Conservation (phyloP, 2,888 invertebrate species). For the Augiades crinisus region DNA sequence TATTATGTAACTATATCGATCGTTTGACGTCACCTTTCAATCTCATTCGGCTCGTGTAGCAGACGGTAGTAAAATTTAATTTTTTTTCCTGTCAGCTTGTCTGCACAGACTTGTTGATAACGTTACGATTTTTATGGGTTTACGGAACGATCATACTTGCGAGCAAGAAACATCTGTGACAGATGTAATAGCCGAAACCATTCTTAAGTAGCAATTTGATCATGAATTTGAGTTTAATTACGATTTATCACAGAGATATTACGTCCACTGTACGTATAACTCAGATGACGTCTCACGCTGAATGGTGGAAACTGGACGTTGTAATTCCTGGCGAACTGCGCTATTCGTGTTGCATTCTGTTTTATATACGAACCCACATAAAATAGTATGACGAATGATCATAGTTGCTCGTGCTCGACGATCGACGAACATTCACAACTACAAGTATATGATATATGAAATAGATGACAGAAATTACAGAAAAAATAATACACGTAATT, state of each 20-base stretch:
- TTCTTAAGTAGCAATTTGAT: conserved; percentile 5
- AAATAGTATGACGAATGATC: too few relatives aligned
- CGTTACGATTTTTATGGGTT: conserved; percentile 25
- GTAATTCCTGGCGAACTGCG: too few relatives aligned
- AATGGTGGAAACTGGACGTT: too few relatives aligned
- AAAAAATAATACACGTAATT: too few relatives aligned
- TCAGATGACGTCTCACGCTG: neutral
- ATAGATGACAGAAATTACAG: too few relatives aligned
- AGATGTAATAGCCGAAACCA: conserved; percentile 9
- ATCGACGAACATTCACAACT: too few relatives aligned
- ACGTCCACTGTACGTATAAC: neutral
- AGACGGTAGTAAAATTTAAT: conserved; percentile 17
- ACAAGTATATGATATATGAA: too few relatives aligned
- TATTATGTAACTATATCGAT: conserved; percentile 1
- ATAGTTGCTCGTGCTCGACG: too few relatives aligned
- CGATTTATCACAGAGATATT: conserved; percentile 8
- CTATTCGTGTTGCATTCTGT: too few relatives aligned
- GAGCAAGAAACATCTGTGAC: conserved; percentile 11
- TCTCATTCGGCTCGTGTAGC: conserved; percentile 5
- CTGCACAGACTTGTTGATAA: conserved; percentile 29
- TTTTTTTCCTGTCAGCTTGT: conserved; percentile 27
- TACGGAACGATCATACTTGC: neutral
- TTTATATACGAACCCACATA: too few relatives aligned
- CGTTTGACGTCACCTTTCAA: conserved; percentile 12
- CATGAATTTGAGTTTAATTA: neutral